phyloP scores from a whole-genome alignment of 2,888 invertebrate species.

The Ommatoiulus sabulosus region DNA sequence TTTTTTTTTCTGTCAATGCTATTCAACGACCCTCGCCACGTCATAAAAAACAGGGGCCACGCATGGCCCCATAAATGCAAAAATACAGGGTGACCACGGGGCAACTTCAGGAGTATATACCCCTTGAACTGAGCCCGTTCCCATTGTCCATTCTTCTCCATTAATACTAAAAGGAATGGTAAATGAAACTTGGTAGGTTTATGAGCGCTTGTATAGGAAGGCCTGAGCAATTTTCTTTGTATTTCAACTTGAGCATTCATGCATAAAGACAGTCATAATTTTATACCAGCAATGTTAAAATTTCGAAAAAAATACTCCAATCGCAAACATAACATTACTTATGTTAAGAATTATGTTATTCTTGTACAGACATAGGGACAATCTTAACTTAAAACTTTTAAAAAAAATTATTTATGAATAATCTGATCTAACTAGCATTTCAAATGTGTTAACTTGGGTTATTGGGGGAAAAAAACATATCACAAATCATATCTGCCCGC shows the following conservation, averaged over 20 bases:
- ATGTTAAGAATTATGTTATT: too few species aligned
- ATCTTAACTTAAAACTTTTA: too few species aligned
- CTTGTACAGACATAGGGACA: too few species aligned
- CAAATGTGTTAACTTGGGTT: not conserved
- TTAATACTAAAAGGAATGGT: not conserved
- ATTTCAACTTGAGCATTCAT: not conserved
- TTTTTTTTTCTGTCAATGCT: not conserved
- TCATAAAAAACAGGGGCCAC: not conserved
- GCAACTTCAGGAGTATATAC: not conserved
- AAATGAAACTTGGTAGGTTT: not conserved
- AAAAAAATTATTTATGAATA: too few species aligned
- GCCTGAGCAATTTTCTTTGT: not conserved
- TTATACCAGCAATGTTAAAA: too few species aligned
- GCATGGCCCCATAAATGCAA: not conserved
- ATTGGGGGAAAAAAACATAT: not conserved
- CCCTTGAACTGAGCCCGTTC: not conserved
- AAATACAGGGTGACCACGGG: constrained; percentile 12
- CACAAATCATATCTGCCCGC: not conserved
- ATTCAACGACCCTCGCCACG: not conserved
- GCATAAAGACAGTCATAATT: too few species aligned
- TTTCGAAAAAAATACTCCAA: too few species aligned
- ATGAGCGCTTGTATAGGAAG: not conserved
- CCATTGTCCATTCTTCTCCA: not conserved
- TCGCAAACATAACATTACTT: too few species aligned
- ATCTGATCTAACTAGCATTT: not conserved